Conservation (phyloP, 2,888 invertebrate genomes). For the Hartigia nigra region DNA sequence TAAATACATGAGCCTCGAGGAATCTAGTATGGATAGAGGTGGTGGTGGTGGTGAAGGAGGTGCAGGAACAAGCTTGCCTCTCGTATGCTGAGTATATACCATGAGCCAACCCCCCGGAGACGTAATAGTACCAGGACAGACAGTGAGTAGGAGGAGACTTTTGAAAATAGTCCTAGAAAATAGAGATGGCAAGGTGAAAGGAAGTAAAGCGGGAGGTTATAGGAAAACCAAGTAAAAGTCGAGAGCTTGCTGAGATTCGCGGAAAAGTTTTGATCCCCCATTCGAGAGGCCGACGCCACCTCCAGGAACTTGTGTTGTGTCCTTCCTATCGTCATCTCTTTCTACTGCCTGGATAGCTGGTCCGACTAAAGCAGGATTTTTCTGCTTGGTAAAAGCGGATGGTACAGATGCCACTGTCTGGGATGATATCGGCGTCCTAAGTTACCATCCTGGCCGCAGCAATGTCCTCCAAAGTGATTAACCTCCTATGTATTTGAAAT, state of each 20-base stretch:
- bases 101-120: slow-evolving; percentile 42
- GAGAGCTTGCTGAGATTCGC: slow-evolving; percentile 15
- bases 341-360: neutral
- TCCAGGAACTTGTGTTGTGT: neutral
- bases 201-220: slow-evolving; percentile 21
- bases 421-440: neutral
- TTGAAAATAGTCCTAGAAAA: neutral
- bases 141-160: neutral
- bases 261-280: neutral
- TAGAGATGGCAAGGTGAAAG: slow-evolving; percentile 24
- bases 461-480: slow-evolving; percentile 57
- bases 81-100: slow-evolving; percentile 50
- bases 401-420: neutral
- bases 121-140: slow-evolving; percentile 56
- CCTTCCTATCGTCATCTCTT: neutral
- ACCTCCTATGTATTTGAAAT: slow-evolving; percentile 58
- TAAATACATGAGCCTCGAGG: neutral
- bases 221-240: neutral
- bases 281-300: neutral
- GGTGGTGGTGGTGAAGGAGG: slow-evolving; percentile 18
- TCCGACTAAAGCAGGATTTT: neutral
- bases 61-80: slow-evolving; percentile 48
- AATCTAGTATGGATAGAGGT: neutral
- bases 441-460: slow-evolving; percentile 30
- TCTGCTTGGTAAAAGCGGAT: neutral